Evolutionary conservation across 2,797 vertebrate genomes (phyloP).

Genomic region (Sus cebifrons): DNA sequence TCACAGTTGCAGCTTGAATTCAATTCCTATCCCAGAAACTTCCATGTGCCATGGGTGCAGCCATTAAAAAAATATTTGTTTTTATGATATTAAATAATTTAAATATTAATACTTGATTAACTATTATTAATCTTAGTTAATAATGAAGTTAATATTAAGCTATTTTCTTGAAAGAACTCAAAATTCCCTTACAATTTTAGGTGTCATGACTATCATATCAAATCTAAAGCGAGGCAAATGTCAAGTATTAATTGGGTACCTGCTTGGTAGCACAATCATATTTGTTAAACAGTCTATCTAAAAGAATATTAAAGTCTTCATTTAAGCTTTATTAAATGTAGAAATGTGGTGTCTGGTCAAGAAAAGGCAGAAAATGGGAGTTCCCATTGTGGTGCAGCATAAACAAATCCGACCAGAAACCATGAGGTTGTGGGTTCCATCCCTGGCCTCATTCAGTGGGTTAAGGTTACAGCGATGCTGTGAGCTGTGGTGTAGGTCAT

Average conservation of each 20-base stretch:
- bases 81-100: neutral
- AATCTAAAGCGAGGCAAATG: neutral
- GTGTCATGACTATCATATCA: neutral
- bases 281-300: neutral
- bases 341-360: neutral
- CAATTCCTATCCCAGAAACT: no score
- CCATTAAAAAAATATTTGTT: no score
- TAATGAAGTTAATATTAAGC: neutral
- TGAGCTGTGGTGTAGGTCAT: no score
- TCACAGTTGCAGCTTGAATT: no score
- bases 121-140: neutral
- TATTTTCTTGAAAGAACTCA: constrained; percentile 31
- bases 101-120: neutral
- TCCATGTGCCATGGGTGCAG: no score
- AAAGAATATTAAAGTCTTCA: constrained; percentile 32
- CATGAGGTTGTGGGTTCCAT: no score
- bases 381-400: no score
- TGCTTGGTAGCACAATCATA: neutral
- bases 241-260: neutral
- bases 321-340: constrained; percentile 30
- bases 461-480: no score
- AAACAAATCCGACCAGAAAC: no score
- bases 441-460: no score
- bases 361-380: neutral
- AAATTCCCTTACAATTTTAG: neutral